These are phyloP conservation scores for Lophius piscatorius DNA, from an alignment of 2,113 vertebrate genomes.

Conservation along the genomic window DNA sequence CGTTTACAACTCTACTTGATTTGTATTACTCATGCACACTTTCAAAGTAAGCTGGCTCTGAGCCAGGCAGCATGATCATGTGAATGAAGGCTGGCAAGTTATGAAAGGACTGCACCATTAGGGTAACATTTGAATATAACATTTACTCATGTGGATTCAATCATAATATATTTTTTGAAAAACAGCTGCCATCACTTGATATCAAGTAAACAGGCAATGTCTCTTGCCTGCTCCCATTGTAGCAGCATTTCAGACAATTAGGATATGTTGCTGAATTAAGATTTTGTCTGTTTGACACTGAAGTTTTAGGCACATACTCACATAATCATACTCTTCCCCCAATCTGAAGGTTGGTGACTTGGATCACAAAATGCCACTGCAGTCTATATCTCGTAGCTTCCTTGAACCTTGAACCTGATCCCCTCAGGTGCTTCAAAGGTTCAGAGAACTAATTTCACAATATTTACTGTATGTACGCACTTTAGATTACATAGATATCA, in stretches of 20 bases:
- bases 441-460: too few species aligned
- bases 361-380: too few species aligned
- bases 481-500: too few species aligned
- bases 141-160: not conserved
- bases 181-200: not conserved
- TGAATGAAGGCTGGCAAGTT: not conserved
- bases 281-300: too few species aligned
- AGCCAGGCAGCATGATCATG: not conserved
- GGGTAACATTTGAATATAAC: not conserved
- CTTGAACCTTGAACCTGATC: too few species aligned
- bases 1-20: not conserved
- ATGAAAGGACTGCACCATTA: not conserved
- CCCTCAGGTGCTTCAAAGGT: too few species aligned
- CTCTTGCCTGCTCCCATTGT: not conserved
- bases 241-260: not conserved
- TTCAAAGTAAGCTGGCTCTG: not conserved
- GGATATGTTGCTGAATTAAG: too few species aligned
- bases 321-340: too few species aligned
- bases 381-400: too few species aligned
- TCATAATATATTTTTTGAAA: not conserved
- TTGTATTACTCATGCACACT: slow-evolving; percentile 37
- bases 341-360: too few species aligned
- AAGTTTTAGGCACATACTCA: too few species aligned
- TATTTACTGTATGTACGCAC: too few species aligned
- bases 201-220: not conserved